Conservation (phyloP, 2,113 vertebrate species). For the Psophia crepitans region DNA sequence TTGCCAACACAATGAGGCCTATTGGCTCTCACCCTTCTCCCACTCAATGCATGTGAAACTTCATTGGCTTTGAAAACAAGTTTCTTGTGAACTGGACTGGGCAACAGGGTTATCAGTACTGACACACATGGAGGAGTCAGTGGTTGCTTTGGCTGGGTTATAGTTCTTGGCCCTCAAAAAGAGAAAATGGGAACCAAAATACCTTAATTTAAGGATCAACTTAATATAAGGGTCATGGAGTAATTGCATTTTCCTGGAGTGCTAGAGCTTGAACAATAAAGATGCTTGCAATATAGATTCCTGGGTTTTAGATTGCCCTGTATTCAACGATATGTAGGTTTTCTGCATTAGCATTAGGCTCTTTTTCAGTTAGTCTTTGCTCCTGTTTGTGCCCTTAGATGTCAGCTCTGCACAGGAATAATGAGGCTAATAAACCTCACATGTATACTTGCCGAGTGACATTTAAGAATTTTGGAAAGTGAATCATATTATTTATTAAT, state of each 20-base stretch:
- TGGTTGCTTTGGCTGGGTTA: not conserved
- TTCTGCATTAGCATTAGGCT: not conserved
- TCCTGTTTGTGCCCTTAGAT: constrained; percentile 31
- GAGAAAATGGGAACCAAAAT: not conserved
- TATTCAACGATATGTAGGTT: not conserved
- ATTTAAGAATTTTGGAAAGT: constrained; percentile 21
- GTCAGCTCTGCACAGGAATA: constrained; percentile 23
- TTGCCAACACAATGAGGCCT: not conserved
- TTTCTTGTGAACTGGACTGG: not conserved
- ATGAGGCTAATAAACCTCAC: constrained; percentile 40
- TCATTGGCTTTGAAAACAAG: not conserved
- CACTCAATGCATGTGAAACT: not conserved
- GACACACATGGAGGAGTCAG: not conserved
- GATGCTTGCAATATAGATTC: not conserved
- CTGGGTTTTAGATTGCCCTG: not conserved
- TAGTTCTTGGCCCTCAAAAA: not conserved
- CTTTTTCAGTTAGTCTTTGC: constrained; percentile 28
- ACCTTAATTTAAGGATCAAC: not conserved
- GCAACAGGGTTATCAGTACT: not conserved
- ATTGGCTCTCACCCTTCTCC: not conserved
- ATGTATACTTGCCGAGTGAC: not conserved
- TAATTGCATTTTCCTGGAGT: not conserved
- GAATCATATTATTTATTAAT: constrained; percentile 57
- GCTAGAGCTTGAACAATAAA: not conserved
- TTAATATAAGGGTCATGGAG: not conserved